Evolutionary conservation across 2,888 invertebrate species (phyloP), one percentile per base, ranked within the genome.

Genomic region (Cerastis rubricosa): DNA sequence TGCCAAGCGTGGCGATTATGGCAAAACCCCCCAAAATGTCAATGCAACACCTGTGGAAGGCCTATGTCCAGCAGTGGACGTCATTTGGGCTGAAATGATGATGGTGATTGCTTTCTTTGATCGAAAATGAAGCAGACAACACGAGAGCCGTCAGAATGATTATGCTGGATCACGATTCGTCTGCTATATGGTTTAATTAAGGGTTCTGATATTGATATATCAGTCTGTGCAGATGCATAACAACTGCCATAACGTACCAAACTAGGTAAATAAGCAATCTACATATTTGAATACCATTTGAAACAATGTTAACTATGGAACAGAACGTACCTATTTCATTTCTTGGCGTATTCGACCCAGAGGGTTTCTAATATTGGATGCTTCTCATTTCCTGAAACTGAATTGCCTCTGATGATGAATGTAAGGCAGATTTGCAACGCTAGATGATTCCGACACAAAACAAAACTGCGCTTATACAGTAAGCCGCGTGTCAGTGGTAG

Each of bases 241-340:
- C 71, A 54, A 43, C 17, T 72, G 71, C 11, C 25, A 25, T 25
- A 19, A 40, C 43, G 6, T 43, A 51, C 7, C 49, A 43, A 43
- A 43, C n/a, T 45, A 43, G n/a, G 22, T 19, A n/a, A 35, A 71
- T 51, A 72, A 54, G n/a, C 45, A 54, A 45, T 71, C 22, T 54
- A 35, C 35, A 35, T 35, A n/a, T 29, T 54, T 43, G 1, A 70
- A 43, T 43, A 69, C 40, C 22, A 22, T 40, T 17, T 17, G 8
- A 63, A 40, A 63, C 63, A 63, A 43, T 40, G 19, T 40, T 63
- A 63, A 63, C 63, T n/a, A 14, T 14, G 14, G 14, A 40, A 43
- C 3, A 35, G 22, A 22, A 63, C 0, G 14, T n/a, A 9, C 9
- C 61, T 5, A 19, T 61, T 61, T 5, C 19, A 11, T 61, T 61